These are phyloP conservation scores for Pristionchus exspectatus DNA, from an alignment of 2,888 invertebrate genomes.

Conservation along the genomic window DNA sequence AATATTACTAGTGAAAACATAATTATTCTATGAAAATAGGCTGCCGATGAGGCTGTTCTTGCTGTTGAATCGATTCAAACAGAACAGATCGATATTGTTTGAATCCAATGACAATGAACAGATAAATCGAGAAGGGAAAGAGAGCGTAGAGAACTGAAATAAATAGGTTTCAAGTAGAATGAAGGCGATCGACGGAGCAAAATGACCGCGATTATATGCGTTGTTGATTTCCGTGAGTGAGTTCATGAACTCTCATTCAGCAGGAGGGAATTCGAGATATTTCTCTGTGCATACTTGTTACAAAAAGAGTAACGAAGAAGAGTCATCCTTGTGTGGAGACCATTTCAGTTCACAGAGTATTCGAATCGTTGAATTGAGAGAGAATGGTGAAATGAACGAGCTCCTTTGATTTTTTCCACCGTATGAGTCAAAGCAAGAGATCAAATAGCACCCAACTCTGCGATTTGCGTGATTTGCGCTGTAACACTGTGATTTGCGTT, in stretches of 20 bases:
- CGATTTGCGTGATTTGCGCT: no score
- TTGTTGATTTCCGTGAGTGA: not conserved
- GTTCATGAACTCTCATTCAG: not conserved
- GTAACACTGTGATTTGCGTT: no score
- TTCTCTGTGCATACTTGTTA: not conserved
- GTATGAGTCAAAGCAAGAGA: no score
- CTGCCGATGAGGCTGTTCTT: not conserved
- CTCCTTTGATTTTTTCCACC: no score
- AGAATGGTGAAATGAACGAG: not conserved
- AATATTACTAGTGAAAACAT: not conserved
- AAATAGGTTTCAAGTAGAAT: not conserved
- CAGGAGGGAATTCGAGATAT: not conserved
- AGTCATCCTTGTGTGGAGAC: not conserved
- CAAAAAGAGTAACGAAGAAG: not conserved
- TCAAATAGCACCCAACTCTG: no score
- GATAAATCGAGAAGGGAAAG: slow-evolving; percentile 6
- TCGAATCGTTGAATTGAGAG: not conserved
- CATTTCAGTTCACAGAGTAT: not conserved
- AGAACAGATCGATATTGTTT: not conserved
- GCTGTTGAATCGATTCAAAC: not conserved
- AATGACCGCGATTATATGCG: not conserved
- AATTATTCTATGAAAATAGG: not conserved
- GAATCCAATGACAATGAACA: slow-evolving; percentile 18
- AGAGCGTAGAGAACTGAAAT: slow-evolving; percentile 15
- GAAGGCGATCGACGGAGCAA: not conserved